A percentile compares a stretch with the other conserved stretches of the same genome.
Conservation (phyloP, 1,140 invertebrate genomes). For the Helicoverpa zea region DNA sequence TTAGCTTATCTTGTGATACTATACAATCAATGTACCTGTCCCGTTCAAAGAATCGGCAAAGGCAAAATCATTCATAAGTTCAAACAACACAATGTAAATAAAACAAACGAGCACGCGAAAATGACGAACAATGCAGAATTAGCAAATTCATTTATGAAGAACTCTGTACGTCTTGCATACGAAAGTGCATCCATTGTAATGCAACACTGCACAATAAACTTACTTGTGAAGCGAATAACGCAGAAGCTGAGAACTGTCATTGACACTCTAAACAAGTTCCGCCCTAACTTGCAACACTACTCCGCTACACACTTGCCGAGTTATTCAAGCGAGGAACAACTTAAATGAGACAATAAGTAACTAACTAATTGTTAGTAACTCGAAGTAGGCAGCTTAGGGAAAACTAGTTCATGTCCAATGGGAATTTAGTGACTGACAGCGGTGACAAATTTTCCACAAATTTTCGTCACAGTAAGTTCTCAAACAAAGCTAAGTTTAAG, state of each 20-base stretch:
- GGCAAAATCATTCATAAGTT: constrained; percentile 11
- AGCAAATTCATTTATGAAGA: constrained; percentile 42
- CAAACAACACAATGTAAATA: constrained; percentile 37
- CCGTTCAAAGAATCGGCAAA: neutral
- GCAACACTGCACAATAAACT: constrained; percentile 53
- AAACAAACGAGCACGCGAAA: constrained; percentile 33
- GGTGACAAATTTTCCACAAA: constrained; percentile 18
- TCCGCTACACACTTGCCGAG: constrained; percentile 52
- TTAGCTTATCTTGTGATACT: no score
- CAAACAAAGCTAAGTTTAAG: constrained; percentile 16
- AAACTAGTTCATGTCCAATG: constrained; percentile 29
- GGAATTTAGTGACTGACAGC: constrained; percentile 27
- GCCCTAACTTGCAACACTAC: constrained; percentile 54
- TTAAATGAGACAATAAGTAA: constrained; percentile 65
- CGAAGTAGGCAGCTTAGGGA: constrained; percentile 32
- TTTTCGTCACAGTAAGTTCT: neutral
- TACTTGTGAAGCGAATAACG: constrained; percentile 53
- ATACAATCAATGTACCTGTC: neutral
- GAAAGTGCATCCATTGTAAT: constrained; percentile 54
- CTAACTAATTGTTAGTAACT: constrained; percentile 57
- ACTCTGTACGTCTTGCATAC: constrained; percentile 33
- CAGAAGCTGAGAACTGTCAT: constrained; percentile 58
- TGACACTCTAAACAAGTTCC: constrained; percentile 64
- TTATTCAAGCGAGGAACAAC: constrained; percentile 59
- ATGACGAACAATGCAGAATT: constrained; percentile 30